Evolutionary conservation across 2,797 vertebrate genomes (phyloP), one percentile per base, ranked within the genome.

Genomic region (Trematomus bernacchii): DNA sequence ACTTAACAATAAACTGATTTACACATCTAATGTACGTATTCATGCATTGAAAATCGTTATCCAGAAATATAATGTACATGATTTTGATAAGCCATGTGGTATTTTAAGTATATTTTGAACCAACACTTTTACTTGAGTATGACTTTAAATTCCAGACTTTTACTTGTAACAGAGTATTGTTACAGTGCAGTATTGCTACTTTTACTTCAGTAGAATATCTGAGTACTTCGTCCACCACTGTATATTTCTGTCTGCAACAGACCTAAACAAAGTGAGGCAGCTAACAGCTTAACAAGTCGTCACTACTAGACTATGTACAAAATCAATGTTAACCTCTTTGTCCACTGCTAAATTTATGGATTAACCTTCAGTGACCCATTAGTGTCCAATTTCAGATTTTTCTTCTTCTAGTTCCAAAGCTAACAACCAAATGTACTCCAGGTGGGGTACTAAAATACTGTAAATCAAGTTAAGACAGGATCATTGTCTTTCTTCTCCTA

Each of bases 401-500:
- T 73, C 54, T 37, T 50, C 62, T 59, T 44, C 16, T 23, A 43
- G 18, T 48, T 70, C 43, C 61, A 50, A 37, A n/a, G 48, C 46
- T 6, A 69, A 77, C 42, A 21, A 51, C 11, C 12, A 78, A 80
- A 84, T 58, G 19, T 6, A 13, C 37, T 69, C n/a, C 40, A 71
- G 46, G 48, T 48, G 27, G 10, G 50, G 54, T 13, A 61, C 74
- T 74, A 65, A 79, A 80, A 84, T 66, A 83, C 70, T 62, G 79
- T 89, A 85, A 85, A 87, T 85, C 87, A 82, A 58, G 71, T 85
- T 80, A 79, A 90, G 81, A 85, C 81, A 13, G 77, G 80, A 88
- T 85, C 83, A 87, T 85, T 85, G 89, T 93, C 90, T 80, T 81
- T 88, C 77, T 77, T 71, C 73, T 84, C 73, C 86, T 92, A 90